Conservation (phyloP, 2,113 vertebrate genomes). For the Pholis gunnellus region DNA sequence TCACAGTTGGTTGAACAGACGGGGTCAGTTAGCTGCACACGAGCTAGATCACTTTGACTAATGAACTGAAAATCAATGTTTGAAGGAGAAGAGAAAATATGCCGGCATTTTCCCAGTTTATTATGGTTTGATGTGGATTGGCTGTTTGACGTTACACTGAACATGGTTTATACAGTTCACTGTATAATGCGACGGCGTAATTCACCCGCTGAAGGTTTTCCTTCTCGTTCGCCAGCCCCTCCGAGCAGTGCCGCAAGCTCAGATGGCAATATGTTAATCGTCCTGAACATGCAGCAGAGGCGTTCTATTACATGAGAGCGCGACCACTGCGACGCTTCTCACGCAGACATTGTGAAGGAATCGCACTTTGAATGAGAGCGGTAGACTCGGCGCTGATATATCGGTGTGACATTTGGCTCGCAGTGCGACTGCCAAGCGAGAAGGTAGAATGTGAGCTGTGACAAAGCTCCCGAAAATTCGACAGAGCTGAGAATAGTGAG, state of each 20-base stretch:
- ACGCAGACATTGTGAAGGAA: constrained; percentile 19
- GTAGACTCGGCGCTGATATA: constrained; percentile 11
- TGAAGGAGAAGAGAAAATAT: background rate
- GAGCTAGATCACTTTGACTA: background rate
- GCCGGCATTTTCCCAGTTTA: background rate
- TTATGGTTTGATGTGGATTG: background rate
- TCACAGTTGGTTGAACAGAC: constrained; percentile 3
- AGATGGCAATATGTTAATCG: background rate
- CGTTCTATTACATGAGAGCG: constrained; percentile 1
- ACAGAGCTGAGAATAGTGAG: background rate
- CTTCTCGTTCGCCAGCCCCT: background rate
- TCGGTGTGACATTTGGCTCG: constrained; percentile 26
- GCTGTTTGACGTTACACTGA: background rate
- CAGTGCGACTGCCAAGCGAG: constrained; percentile 19
- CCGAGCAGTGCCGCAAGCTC: background rate
- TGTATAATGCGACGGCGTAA: background rate
- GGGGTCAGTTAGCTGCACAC: background rate
- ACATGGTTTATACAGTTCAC: background rate
- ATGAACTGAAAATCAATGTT: background rate
- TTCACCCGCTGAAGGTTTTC: background rate
- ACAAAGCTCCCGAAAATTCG: constrained; percentile 12
- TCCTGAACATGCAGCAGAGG: background rate
- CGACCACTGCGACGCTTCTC: background rate
- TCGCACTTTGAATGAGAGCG: constrained; percentile 19
- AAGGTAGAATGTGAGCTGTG: constrained; percentile 50